Evolutionary conservation across 2,113 vertebrate species (phyloP).

Genomic region (Otis tarda): DNA sequence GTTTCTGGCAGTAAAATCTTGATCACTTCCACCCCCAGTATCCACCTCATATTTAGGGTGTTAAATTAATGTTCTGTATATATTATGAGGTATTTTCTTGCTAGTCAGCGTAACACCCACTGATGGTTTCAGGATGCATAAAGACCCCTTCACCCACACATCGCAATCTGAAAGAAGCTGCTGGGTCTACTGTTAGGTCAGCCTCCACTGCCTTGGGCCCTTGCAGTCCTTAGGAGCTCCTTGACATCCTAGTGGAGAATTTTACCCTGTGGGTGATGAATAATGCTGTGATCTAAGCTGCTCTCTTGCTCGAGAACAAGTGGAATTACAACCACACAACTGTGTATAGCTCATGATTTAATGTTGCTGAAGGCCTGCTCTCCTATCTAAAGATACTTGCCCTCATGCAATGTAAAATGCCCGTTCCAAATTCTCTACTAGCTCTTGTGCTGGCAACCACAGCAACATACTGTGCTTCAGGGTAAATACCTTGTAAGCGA

Average conservation of each 20-base stretch:
- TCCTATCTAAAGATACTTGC: not conserved
- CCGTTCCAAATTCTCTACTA: not conserved
- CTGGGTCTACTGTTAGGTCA: not conserved
- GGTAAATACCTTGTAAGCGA: not conserved
- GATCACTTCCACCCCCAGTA: not conserved
- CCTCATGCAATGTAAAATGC: not conserved
- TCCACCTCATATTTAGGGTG: not conserved
- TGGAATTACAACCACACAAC: not conserved
- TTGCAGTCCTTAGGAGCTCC: not conserved
- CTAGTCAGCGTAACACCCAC: not conserved
- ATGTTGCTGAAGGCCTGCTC: not conserved
- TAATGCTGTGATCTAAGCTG: not conserved
- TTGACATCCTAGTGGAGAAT: not conserved
- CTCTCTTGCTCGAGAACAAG: not conserved
- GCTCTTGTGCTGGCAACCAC: not conserved
- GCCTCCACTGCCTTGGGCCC: not conserved
- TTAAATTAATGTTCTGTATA: not conserved
- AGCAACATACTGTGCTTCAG: not conserved
- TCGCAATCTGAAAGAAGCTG: not conserved
- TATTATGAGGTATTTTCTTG: conserved; percentile 14
- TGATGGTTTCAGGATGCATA: not conserved
- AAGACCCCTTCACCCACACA: not conserved
- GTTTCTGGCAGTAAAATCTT: conserved; percentile 22
- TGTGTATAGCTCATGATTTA: not conserved
- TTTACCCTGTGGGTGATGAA: not conserved